Base-by-base conservation (phyloP, 2,888 invertebrate genomes). In the Ypsolopha sequella region DNA sequence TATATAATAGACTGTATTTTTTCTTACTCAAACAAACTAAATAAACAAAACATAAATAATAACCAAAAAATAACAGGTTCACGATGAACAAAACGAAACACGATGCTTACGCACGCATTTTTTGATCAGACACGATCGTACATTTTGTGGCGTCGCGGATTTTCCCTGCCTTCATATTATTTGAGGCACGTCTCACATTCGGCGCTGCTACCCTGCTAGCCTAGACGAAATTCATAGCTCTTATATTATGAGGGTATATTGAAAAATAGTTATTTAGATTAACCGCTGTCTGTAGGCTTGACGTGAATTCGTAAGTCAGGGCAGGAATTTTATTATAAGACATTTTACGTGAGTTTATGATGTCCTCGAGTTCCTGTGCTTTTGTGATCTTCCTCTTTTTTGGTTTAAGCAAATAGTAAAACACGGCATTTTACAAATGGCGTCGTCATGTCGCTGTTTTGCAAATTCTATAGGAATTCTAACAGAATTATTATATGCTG, bases 231-330 rank as follows among this genome's bases (percentile, higher is more conserved):
- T 81, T 80, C 80, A 81, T 80, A 77, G 71, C 73, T 65, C 52
- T 45, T 45, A 68, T 74, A 72, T 72, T 70, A 70, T 64, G 52
- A 45, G 54, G 68, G 69, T 72, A 68, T 80, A 82, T 82, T 82
- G 80, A 82, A 82, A 82, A 80, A 77, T 81, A 78, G 78, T 80
- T 80, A 77, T 79, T 78, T 76, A 73, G 75, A 74, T 78, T 73
- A 70, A 58, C 36, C 52, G 11, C 44, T 43, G 44, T 9, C 13
- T 38, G 11, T 39, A 48, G 48, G 14, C 48, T 36, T 13, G 36
- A 38, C 24, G 39, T 10, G 48, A 36, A 48, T 48, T 38, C 48
- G 14, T 38, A 48, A 48, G 14, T 38, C 36, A 36, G 36, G 10
- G 9, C 39, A 39, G 11, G 10, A 39, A 24, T 24, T 24, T 39